Percentiles rank a stretch among this genome's conserved stretches.
These are phyloP conservation scores for Neolamprologus cancellatus DNA, from an alignment of 2,113 vertebrate genomes.

Conservation along the genomic window DNA sequence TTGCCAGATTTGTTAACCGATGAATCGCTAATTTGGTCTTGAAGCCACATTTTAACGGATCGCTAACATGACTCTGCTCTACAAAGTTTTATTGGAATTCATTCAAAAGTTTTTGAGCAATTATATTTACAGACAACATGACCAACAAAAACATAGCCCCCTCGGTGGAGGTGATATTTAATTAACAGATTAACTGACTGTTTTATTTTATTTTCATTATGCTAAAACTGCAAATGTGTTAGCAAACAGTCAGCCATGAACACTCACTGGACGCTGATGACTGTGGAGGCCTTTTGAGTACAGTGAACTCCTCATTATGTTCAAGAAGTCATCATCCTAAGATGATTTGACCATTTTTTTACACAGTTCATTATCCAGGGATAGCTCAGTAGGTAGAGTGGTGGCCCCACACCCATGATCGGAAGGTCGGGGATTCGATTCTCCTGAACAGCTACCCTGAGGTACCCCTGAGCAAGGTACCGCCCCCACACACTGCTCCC, in stretches of 20 bases:
- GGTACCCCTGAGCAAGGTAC: too few species aligned
- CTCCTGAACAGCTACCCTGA: too few species aligned
- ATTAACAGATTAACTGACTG: background rate
- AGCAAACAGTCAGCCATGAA: rapidly evolving
- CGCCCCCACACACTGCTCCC: rapidly evolving
- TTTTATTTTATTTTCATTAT: background rate
- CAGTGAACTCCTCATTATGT: background rate
- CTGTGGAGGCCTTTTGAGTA: rapidly evolving
- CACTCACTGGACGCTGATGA: rapidly evolving
- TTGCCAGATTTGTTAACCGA: background rate
- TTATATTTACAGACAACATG: background rate
- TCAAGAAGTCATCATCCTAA: rapidly evolving
- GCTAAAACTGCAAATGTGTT: background rate
- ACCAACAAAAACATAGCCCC: background rate
- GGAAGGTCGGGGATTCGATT: too few species aligned
- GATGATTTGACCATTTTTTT: background rate
- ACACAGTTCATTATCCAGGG: rapidly evolving
- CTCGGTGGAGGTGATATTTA: rapidly evolving
- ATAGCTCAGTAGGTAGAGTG: too few species aligned
- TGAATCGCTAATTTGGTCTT: background rate
- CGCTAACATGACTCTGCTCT: rapidly evolving
- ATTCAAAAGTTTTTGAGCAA: rapidly evolving
- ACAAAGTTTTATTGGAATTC: background rate
- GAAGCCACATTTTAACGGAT: background rate
- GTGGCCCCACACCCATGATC: too few species aligned